Percentiles rank a stretch among this genome's conserved stretches.
phyloP scores from a whole-genome alignment of 1,140 invertebrate species.

The Wiebesia pumilae region DNA sequence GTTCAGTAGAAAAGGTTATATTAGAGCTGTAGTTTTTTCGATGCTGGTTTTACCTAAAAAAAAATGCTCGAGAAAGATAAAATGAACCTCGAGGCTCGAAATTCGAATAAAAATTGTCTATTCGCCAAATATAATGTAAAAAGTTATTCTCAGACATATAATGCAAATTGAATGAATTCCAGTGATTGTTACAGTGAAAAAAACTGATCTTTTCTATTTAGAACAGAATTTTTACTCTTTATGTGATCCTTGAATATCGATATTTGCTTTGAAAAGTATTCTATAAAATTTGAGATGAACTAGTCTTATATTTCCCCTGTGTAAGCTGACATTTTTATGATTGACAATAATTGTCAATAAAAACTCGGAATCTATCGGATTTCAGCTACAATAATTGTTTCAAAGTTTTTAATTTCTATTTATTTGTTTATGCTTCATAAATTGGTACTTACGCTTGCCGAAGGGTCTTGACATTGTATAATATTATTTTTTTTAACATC shows the following conservation, averaged over 20 bases:
- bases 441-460: too few species aligned
- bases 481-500: too few species aligned
- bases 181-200: not conserved
- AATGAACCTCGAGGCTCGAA: not conserved
- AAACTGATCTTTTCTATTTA: too few species aligned
- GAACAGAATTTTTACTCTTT: too few species aligned
- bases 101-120: not conserved
- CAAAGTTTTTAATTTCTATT: too few species aligned
- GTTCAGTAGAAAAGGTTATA: constrained; percentile 50
- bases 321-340: not conserved
- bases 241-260: not conserved
- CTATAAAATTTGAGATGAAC: not conserved
- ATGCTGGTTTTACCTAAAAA: not conserved
- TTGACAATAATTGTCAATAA: not conserved
- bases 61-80: not conserved
- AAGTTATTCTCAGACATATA: not conserved
- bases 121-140: not conserved
- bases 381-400: too few species aligned
- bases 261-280: not conserved
- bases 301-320: not conserved
- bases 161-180: not conserved
- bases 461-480: too few species aligned
- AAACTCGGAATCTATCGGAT: not conserved
- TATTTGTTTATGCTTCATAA: not conserved
- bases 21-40: constrained; percentile 18